Evolutionary conservation across 2,113 vertebrate species (phyloP), one percentile per base, ranked within the genome.

Genomic region (Lota lota): DNA sequence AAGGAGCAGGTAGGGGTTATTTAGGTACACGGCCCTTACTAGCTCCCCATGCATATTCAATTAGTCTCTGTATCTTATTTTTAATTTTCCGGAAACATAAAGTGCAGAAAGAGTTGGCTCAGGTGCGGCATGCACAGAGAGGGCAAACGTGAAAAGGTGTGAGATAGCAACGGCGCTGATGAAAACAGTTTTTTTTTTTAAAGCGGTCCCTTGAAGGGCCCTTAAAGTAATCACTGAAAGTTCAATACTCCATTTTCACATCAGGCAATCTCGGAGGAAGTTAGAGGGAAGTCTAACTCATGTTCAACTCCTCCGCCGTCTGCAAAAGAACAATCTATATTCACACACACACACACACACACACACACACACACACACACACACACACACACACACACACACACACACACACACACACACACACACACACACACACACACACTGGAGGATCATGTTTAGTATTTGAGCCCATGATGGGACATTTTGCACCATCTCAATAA

Each of bases 231-330:
- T 87, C 79, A 72, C 79, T 73, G 78, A 86, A 81, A 85, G 80
- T 84, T 83, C 87, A 87, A 87, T 87, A 82, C 86, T 88, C 87
- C 75, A 88, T 87, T 87, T 87, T 84, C 87, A 83, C 85, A 81
- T 6, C 28, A 88, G 86, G 88, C 86, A 85, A 90, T 87, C 83
- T 82, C 79, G 22, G 70, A 76, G 84, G 77, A 90, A 86, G 83
- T 86, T 83, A n/a, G 19, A 67, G 63, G 74, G 70, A 72, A 83
- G 82, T 87, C 82, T 74, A 83, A 88, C 84, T 86, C 88, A 83
- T 85, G 28, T 85, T 78, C 79, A 78, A 72, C 68, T 79, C 78
- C 82, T 76, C 82, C 78, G 73, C 83, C 40, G 40, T 47, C 40
- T 14, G 40, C 40, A 47, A 47, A 47, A 14, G 40, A 76, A 78